These are phyloP conservation scores for Theristus sp. DNA, from an alignment of 2,888 invertebrate species.

Conservation along the genomic window DNA sequence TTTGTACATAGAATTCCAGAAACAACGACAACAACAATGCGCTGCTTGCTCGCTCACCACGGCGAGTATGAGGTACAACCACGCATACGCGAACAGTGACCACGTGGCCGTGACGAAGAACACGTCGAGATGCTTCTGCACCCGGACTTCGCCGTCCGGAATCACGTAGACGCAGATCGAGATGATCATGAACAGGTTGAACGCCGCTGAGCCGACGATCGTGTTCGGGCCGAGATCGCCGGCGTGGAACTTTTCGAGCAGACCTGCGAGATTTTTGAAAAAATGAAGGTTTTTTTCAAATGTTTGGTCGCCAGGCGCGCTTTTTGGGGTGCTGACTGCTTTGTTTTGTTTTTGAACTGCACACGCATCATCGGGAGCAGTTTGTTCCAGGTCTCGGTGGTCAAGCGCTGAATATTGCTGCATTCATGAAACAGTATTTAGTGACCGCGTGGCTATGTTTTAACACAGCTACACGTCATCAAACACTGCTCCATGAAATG, in stretches of 20 bases:
- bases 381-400: too few species aligned
- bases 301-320: slow-evolving; percentile 71
- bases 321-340: slow-evolving; percentile 72
- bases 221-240: slow-evolving; percentile 95
- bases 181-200: slow-evolving; percentile 93
- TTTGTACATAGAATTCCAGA: too few species aligned
- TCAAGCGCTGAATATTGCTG: too few species aligned
- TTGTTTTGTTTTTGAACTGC: too few species aligned
- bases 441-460: too few species aligned
- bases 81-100: slow-evolving; percentile 94
- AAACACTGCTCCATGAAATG: too few species aligned
- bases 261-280: slow-evolving; percentile 6
- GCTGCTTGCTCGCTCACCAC: too few species aligned
- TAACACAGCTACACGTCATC: too few species aligned
- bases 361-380: too few species aligned
- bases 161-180: slow-evolving; percentile 57
- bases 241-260: slow-evolving; percentile 48
- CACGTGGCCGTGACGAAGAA: slow-evolving; percentile 93
- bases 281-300: slow-evolving; percentile 54
- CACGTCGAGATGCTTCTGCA: slow-evolving; percentile 44
- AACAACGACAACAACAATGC: too few species aligned
- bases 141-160: slow-evolving; percentile 14
- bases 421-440: too few species aligned
- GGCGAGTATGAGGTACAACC: slow-evolving; percentile 88
- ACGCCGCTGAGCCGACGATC: too few species aligned